These are phyloP conservation scores for Syndactyla subalaris DNA, from an alignment of 2,797 vertebrate species.

Conservation along the genomic window DNA sequence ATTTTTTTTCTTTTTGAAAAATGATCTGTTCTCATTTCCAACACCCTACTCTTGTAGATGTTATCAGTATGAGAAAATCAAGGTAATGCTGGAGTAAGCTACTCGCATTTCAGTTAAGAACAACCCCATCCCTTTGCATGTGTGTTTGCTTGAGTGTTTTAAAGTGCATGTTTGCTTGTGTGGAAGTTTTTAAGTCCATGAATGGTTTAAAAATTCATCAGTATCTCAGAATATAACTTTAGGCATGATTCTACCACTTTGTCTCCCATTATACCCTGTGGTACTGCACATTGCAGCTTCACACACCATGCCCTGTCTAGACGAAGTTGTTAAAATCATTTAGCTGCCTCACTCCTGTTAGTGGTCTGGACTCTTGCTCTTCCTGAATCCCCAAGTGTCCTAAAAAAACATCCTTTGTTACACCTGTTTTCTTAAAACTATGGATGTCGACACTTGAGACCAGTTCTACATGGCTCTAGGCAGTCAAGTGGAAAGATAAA, in stretches of 20 bases:
- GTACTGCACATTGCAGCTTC: neutral
- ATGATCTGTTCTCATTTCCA: conserved; percentile 9
- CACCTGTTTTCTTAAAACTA: neutral
- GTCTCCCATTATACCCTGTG: neutral
- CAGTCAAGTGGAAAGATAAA: neutral
- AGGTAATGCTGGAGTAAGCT: conserved; percentile 9
- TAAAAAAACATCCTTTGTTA: neutral
- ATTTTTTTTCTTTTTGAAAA: neutral
- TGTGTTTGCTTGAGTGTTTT: neutral
- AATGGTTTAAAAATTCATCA: neutral
- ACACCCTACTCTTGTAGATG: neutral
- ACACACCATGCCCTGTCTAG: neutral
- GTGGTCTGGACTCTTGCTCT: neutral
- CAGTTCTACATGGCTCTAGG: neutral
- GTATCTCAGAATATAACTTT: neutral
- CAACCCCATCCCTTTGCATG: neutral
- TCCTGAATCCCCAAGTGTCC: neutral
- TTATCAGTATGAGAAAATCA: conserved; percentile 56
- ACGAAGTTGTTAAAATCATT: neutral
- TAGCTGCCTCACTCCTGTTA: neutral
- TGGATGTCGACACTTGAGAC: neutral
- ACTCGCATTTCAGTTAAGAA: neutral
- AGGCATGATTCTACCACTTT: neutral
- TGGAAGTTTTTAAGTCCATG: neutral
- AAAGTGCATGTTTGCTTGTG: neutral